Evolutionary conservation across 2,113 vertebrate genomes (phyloP), one percentile per base, ranked within the genome.

Genomic region (Siphamia tubifer): DNA sequence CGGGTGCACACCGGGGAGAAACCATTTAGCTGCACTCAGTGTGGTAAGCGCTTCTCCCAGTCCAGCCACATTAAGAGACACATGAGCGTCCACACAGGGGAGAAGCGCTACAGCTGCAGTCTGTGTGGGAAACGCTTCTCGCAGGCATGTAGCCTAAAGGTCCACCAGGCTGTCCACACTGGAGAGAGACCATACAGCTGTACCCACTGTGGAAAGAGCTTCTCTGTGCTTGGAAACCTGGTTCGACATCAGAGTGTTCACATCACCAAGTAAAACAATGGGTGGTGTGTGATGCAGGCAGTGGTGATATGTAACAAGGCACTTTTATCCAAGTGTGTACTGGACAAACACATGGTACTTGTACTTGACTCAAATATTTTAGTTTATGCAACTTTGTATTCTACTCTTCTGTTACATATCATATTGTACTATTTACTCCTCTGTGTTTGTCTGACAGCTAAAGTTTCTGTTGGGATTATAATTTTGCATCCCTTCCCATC

Each of bases 31-130:
- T 83, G 81, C 17, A 17, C 53, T 9, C 56, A 74, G 31, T 83
- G 74, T 1, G 77, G 77, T 1, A 76, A 72, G 13, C 54, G 44
- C 13, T 85, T 76, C 45, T 68, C 78, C 5, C 68, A 79, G 53
- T 85, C 75, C 19, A 85, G 75, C 51, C 74, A 72, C 48, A 81
- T 79, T 8, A 81, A 78, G 58, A 61, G 62, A 12, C 79, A 85
- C 27, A 79, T 68, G 64, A 76, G 76, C n/a, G 56, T 80, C 10
- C 77, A 81, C 45, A 77, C 65, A 0, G 74, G 82, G 20, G 82
- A 77, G 47, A 79, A 72, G 36, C 47, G 25, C 3, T 69, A 63
- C 34, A 57, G 47, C 35, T 85, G 78, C 16, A 20, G 43, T 9
- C 25, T 58, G 16, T 78, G 82, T 16, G 56, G 65, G n/a, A 78